Conservation (phyloP, 1,140 invertebrate genomes). For the Lethrus apterus region DNA sequence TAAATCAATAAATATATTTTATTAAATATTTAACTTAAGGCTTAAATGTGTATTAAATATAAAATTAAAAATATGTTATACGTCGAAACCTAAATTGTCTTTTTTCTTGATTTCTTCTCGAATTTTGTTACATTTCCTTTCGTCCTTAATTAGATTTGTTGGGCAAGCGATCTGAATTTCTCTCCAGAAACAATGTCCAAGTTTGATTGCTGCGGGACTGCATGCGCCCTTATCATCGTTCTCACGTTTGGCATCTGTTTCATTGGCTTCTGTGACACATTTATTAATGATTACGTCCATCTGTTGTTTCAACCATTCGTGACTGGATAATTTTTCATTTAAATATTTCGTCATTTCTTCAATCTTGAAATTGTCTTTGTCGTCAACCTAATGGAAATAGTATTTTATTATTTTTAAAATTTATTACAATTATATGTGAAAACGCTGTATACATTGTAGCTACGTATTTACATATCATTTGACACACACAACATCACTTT, state of each 20-base stretch:
- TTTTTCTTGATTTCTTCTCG: conserved; percentile 34
- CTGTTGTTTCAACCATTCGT: conserved; percentile 32
- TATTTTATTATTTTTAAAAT: neutral
- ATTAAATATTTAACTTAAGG: too few relatives aligned
- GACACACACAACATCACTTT: neutral
- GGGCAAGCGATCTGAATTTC: conserved; percentile 40
- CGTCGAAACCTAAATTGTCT: too few relatives aligned
- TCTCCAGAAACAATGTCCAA: conserved; percentile 38
- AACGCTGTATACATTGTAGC: neutral
- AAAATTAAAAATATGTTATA: too few relatives aligned
- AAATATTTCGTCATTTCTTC: conserved; percentile 27
- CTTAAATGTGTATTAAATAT: too few relatives aligned
- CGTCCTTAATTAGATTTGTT: conserved; percentile 36
- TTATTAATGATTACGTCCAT: conserved; percentile 32
- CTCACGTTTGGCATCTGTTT: conserved; percentile 23
- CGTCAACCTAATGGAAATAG: conserved; percentile 25
- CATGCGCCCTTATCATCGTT: conserved; percentile 30
- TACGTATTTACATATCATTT: neutral
- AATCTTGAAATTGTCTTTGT: conserved; percentile 29
- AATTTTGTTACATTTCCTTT: conserved; percentile 32
- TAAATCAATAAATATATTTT: too few relatives aligned
- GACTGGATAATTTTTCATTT: conserved; percentile 29
- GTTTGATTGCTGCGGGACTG: conserved; percentile 34
- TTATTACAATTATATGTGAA: neutral
- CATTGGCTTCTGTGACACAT: conserved; percentile 33